These are phyloP conservation scores for Pediacus dermestoides DNA, from an alignment of 2,888 invertebrate species.

Conservation along the genomic window DNA sequence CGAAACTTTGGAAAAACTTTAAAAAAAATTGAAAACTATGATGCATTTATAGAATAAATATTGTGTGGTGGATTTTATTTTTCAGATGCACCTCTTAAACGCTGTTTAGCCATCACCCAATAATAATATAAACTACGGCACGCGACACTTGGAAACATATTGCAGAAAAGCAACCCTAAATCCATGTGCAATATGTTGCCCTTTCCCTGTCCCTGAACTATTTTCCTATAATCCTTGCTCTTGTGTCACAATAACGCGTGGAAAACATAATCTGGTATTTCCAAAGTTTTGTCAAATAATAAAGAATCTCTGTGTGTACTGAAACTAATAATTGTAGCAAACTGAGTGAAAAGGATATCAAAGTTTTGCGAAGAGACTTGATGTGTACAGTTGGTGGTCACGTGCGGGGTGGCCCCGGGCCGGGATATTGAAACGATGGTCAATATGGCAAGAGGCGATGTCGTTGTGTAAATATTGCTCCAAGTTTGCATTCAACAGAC, in stretches of 20 bases:
- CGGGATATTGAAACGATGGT: constrained; percentile 13
- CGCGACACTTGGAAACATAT: constrained; percentile 40
- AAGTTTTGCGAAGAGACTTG: too few relatives aligned
- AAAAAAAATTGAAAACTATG: too few relatives aligned
- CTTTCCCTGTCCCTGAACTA: constrained; percentile 28
- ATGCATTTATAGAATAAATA: too few relatives aligned
- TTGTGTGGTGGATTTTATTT: too few relatives aligned
- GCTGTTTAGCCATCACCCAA: too few relatives aligned
- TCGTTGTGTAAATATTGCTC: constrained; percentile 36
- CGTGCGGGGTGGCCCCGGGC: too few relatives aligned
- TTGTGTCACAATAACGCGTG: constrained; percentile 11
- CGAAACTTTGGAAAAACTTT: too few relatives aligned
- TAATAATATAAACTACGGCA: constrained; percentile 46
- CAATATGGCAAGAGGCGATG: constrained; percentile 30
- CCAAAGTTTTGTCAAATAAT: not conserved
- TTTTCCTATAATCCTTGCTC: constrained; percentile 15
- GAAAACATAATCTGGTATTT: not conserved
- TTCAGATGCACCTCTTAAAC: too few relatives aligned
- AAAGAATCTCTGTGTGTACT: too few relatives aligned
- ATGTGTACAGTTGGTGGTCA: too few relatives aligned
- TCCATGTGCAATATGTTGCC: constrained; percentile 36
- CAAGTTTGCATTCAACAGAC: constrained; percentile 26
- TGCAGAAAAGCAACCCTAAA: constrained; percentile 27
- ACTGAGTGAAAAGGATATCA: too few relatives aligned
- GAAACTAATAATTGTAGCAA: too few relatives aligned